Percentiles rank a stretch among this genome's conserved stretches.
Conservation (phyloP, 35 echinoderm and acorn worm genomes). For the Anneissia japonica region DNA sequence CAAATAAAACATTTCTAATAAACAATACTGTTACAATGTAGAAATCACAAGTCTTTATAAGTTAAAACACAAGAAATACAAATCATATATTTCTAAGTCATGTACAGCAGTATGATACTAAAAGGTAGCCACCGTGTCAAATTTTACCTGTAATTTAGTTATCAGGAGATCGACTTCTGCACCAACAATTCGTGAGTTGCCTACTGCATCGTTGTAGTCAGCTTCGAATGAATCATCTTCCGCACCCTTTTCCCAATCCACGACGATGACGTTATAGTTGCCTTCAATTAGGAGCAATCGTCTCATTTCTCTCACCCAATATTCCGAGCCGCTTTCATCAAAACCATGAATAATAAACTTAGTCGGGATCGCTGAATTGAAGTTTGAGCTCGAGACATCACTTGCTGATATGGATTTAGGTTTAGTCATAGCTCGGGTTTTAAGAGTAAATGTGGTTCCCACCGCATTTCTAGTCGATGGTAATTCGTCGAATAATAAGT, state of each 20-base stretch:
- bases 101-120: no score
- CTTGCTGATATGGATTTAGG: no score
- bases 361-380: neutral
- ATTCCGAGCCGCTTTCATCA: neutral
- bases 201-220: neutral
- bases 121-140: no score
- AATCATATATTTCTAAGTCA: no score
- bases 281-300: neutral
- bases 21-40: no score
- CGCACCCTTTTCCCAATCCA: neutral
- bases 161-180: neutral
- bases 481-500: no score
- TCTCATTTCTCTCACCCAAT: neutral
- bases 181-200: neutral
- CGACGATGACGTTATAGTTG: neutral
- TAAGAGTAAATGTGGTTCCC: no score
- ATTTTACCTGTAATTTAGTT: neutral
- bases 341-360: neutral
- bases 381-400: neutral
- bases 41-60: no score
- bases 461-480: no score
- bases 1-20: no score
- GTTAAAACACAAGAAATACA: no score
- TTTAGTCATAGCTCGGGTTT: no score
- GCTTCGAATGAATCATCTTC: neutral